Percentiles rank a stretch among this genome's conserved stretches.
Conservation (phyloP, 2,113 vertebrate species). For the Ctenomys sociabilis region DNA sequence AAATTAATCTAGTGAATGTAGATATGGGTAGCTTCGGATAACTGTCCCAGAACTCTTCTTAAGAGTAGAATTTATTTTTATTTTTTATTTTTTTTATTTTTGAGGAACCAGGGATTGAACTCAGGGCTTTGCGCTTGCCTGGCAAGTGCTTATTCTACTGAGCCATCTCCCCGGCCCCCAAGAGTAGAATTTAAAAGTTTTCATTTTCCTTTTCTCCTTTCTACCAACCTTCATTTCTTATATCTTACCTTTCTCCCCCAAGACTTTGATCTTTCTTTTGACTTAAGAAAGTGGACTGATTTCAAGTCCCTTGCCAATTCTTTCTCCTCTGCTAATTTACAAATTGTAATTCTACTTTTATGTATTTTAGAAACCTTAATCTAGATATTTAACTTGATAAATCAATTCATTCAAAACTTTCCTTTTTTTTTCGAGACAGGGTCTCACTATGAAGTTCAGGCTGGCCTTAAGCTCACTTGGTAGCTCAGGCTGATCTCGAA, state of each 20-base stretch:
- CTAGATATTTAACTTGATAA: neutral
- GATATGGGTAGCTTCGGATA: neutral
- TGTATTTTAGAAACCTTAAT: neutral
- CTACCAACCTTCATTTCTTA: neutral
- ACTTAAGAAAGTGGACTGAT: neutral
- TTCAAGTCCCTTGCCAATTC: neutral
- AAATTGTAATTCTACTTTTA: neutral
- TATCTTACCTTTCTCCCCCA: neutral
- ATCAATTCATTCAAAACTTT: neutral
- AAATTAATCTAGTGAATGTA: neutral
- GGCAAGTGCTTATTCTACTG: too few relatives aligned
- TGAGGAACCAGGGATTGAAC: too few relatives aligned
- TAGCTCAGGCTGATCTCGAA: too few relatives aligned
- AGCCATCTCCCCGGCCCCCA: too few relatives aligned
- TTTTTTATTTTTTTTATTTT: too few relatives aligned
- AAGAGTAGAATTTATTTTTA: neutral
- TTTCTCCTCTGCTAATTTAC: neutral
- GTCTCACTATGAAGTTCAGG: too few relatives aligned
- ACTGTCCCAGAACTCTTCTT: neutral
- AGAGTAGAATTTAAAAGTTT: neutral
- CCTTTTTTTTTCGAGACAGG: too few relatives aligned
- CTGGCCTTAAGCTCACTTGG: too few relatives aligned
- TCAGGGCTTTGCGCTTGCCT: too few relatives aligned
- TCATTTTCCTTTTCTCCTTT: neutral
- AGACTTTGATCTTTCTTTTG: neutral